Base-by-base conservation (phyloP, 1,140 invertebrate genomes). In the Pachyrhynchus sulphureomaculatus region DNA sequence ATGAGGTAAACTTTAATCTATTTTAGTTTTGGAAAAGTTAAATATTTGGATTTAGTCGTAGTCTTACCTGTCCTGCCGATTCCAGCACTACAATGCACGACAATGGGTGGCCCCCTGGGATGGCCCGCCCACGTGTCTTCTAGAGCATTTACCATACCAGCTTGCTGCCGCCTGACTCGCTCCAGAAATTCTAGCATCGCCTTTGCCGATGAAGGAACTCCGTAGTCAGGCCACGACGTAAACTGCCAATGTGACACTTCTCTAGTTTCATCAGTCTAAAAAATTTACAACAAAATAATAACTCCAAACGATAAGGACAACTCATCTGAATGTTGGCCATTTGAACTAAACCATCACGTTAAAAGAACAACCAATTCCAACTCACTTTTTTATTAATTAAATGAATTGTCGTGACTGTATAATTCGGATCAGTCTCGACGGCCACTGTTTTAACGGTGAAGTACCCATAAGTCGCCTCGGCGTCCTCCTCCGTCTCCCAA, bases 11-110 rank as follows among this genome's bases (percentile, higher is more conserved):
- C n/a, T n/a, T n/a, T n/a, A n/a, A n/a, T n/a, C n/a, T n/a, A n/a
- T n/a, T n/a, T n/a, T n/a, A n/a, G n/a, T n/a, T n/a, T n/a, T n/a
- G n/a, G n/a, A n/a, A n/a, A n/a, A n/a, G n/a, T n/a, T n/a, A n/a
- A n/a, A n/a, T n/a, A n/a, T n/a, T n/a, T n/a, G n/a, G n/a, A n/a
- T n/a, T n/a, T n/a, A 8, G 8, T 26, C 8, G 24, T 26, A 26
- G 3, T 58, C 65, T 70, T 75, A 96, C 95, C 96, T 80, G 96
- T 98, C 69, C 96, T 82, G 42, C 96, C 96, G 70, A 99, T 98
- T 10, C 96, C 96, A 51, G 96, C 95, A 72, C 92, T 95, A 77
- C 95, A 98, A 76, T 98, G 95, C 26, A 98, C 93, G 34, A 98
- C 86, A 70, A 98, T 96, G 2, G 95, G 94, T 95, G 92, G 12